Percentiles rank a stretch among this genome's conserved stretches.
Evolutionary conservation across 2,113 vertebrate species (phyloP).

Genomic region (Labeo catla): DNA sequence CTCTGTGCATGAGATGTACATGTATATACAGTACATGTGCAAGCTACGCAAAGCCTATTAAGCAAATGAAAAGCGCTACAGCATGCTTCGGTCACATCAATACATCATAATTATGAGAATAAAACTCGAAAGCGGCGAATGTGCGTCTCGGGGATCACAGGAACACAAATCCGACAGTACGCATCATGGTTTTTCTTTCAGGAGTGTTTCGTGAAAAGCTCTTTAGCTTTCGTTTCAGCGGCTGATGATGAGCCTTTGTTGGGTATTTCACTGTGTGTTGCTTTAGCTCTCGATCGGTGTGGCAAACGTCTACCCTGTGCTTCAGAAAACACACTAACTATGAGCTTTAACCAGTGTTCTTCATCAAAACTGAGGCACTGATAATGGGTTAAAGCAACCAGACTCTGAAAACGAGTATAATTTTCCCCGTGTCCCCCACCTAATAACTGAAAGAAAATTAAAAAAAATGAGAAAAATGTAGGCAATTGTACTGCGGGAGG

Average conservation of each 20-base stretch:
- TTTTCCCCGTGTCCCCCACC: constrained; percentile 16
- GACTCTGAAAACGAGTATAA: constrained; percentile 41
- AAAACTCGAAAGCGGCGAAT: constrained; percentile 55
- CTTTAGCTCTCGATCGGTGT: constrained; percentile 33
- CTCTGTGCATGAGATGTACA: constrained; percentile 88
- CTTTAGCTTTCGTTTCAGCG: neutral
- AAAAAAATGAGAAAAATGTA: constrained; percentile 42
- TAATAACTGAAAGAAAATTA: constrained; percentile 48
- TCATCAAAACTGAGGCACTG: constrained; percentile 65
- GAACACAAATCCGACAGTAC: constrained; percentile 70
- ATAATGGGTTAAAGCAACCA: constrained; percentile 39
- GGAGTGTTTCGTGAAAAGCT: constrained; percentile 13
- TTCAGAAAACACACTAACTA: neutral
- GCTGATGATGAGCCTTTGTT: constrained; percentile 8
- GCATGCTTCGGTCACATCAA: constrained; percentile 48
- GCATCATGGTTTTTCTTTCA: neutral
- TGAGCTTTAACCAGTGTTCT: constrained; percentile 30
- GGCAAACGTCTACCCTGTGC: constrained; percentile 14
- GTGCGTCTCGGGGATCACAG: constrained; percentile 44
- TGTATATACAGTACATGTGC: constrained; percentile 89
- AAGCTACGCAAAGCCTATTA: constrained; percentile 70
- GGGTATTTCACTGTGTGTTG: neutral
- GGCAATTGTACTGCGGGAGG: constrained; percentile 71
- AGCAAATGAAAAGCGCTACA: constrained; percentile 15
- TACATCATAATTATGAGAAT: constrained; percentile 60